A percentile compares a stretch with the other conserved stretches of the same genome.
phyloP scores from a whole-genome alignment of 2,888 invertebrate genomes.

The Apamea monoglypha region DNA sequence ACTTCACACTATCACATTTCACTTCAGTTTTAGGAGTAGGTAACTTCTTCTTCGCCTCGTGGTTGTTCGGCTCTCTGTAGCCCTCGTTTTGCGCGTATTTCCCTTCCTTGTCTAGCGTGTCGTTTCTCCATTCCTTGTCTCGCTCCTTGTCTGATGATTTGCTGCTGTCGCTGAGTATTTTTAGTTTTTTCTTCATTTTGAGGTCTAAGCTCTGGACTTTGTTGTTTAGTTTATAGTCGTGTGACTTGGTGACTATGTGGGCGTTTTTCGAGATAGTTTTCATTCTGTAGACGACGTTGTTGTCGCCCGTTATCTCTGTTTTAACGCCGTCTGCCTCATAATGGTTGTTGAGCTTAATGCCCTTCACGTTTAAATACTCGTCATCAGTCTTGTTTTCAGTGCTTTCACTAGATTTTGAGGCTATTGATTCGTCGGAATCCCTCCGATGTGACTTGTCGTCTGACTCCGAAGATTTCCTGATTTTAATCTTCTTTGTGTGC shows the following conservation, averaged over 20 bases:
- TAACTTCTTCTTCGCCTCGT: constrained; percentile 87
- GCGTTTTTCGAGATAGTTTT: constrained; percentile 88
- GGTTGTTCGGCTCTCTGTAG: constrained; percentile 88
- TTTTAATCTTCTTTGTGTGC: constrained; percentile 90
- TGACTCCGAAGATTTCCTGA: constrained; percentile 82
- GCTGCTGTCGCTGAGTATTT: constrained; percentile 78
- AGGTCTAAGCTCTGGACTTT: constrained; percentile 82
- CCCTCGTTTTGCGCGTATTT: constrained; percentile 88
- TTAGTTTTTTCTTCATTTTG: constrained; percentile 86
- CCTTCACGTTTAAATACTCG: constrained; percentile 84
- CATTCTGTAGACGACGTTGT: constrained; percentile 86
- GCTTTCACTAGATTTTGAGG: constrained; percentile 80
- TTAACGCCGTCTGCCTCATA: constrained; percentile 83
- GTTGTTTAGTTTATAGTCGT: constrained; percentile 84
- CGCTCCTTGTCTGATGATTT: constrained; percentile 81
- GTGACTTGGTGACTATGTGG: constrained; percentile 87
- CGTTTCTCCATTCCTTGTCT: constrained; percentile 91
- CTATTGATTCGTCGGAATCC: constrained; percentile 80
- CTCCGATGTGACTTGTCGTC: constrained; percentile 83
- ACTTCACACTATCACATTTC: constrained; percentile 83
- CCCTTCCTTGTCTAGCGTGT: constrained; percentile 89
- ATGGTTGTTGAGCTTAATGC: constrained; percentile 85
- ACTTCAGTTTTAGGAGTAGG: constrained; percentile 83
- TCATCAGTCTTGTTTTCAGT: constrained; percentile 86
- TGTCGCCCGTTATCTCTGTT: constrained; percentile 84